phyloP scores from a whole-genome alignment of 2,797 vertebrate genomes.

The Pseudopleuronectes americanus region DNA sequence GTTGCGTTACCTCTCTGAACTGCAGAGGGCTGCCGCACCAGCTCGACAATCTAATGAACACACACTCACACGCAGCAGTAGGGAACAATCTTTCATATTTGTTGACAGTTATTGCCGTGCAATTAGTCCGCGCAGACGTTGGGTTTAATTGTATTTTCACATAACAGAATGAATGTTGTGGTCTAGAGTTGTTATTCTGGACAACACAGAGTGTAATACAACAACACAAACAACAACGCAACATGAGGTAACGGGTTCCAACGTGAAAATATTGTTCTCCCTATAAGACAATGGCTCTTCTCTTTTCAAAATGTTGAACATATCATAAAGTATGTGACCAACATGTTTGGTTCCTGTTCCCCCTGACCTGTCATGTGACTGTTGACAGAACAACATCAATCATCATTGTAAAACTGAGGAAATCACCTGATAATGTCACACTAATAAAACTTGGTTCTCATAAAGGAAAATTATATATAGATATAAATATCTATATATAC shows the following conservation, averaged over 20 bases:
- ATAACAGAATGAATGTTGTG: background rate
- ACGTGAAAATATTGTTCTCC: too few species aligned
- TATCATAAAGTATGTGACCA: too few species aligned
- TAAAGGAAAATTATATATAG: background rate
- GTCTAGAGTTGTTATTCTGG: background rate
- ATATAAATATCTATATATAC: too few species aligned
- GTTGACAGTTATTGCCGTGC: conserved; percentile 33
- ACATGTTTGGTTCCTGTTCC: too few species aligned
- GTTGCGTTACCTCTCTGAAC: conserved; percentile 31
- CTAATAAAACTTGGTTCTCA: too few species aligned
- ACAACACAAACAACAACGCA: too few species aligned
- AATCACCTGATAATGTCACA: too few species aligned
- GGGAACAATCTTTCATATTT: conserved; percentile 25
- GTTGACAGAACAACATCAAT: too few species aligned
- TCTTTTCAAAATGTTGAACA: too few species aligned
- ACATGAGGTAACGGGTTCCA: background rate
- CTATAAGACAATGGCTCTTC: too few species aligned
- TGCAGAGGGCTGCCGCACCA: conserved; percentile 8
- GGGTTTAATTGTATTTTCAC: conserved; percentile 21
- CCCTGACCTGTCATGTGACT: too few species aligned
- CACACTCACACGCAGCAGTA: conserved; percentile 24
- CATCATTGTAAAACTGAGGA: too few species aligned
- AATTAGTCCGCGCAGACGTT: conserved; percentile 38
- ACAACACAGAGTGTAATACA: background rate
- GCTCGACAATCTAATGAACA: conserved; percentile 44